These are phyloP conservation scores for Phyllostomus hastatus DNA, from an alignment of 2,113 vertebrate genomes.

Conservation along the genomic window DNA sequence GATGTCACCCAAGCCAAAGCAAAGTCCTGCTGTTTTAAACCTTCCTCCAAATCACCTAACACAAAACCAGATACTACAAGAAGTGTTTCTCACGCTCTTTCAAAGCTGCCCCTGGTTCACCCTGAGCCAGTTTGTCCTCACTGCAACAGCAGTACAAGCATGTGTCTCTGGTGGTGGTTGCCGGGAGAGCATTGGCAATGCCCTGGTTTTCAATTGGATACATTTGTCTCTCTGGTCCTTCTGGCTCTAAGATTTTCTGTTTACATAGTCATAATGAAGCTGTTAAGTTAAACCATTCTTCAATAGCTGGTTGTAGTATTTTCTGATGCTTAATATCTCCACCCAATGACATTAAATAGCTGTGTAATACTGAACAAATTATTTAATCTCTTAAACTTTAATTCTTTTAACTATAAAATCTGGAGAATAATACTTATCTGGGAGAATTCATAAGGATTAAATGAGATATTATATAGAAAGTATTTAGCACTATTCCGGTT, in stretches of 20 bases:
- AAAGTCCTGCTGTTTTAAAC: not conserved
- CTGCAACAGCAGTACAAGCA: not conserved
- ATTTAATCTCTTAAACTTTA: not conserved
- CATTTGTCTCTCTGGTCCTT: not conserved
- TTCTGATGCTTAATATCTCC: not conserved
- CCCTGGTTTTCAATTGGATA: not conserved
- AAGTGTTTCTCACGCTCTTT: not conserved
- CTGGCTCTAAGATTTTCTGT: not conserved
- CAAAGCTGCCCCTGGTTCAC: not conserved
- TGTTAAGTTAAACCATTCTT: not conserved
- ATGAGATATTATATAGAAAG: not conserved
- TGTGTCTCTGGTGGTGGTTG: not conserved
- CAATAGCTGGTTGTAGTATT: not conserved
- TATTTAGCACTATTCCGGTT: not conserved
- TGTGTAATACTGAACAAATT: not conserved
- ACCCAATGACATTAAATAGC: not conserved
- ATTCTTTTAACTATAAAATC: not conserved
- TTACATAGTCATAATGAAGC: not conserved
- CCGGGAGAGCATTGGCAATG: not conserved
- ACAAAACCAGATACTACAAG: not conserved
- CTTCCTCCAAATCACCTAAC: not conserved
- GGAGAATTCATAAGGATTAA: not conserved
- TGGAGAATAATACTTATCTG: not conserved
- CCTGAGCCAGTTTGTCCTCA: not conserved
- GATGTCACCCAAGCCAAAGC: not conserved